Percentiles rank a stretch among this genome's conserved stretches.
Conservation (phyloP, 2,888 invertebrate species). For the Eremobia ochroleuca region DNA sequence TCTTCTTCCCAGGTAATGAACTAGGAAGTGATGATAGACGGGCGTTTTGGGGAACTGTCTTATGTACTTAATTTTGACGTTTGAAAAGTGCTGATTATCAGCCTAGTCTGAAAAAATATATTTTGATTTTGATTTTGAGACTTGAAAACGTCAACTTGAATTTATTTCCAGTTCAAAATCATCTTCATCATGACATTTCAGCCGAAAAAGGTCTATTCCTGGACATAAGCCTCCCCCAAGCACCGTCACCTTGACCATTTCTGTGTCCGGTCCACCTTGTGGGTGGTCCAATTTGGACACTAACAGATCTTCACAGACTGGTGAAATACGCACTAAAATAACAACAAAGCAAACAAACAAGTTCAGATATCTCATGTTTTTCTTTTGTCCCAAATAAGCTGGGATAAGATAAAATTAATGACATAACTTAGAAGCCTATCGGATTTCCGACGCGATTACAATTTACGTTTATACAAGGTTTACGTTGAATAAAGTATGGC, state of each 20-base stretch:
- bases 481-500: constrained; percentile 44
- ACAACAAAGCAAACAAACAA: constrained; percentile 11
- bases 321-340: neutral
- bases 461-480: constrained; percentile 37
- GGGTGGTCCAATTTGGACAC: too few relatives aligned
- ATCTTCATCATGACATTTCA: too few relatives aligned
- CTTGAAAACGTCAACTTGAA: neutral
- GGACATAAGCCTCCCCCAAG: too few relatives aligned
- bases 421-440: constrained; percentile 40
- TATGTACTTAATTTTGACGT: neutral
- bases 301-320: neutral
- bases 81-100: neutral
- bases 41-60: neutral
- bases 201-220: too few relatives aligned
- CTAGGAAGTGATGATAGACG: neutral
- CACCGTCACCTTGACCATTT: too few relatives aligned
- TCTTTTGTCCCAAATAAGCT: constrained; percentile 41
- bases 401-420: constrained; percentile 45
- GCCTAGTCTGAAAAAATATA: neutral
- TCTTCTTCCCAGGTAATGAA: neutral
- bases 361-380: constrained; percentile 25
- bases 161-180: neutral
- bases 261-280: too few relatives aligned
- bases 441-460: constrained; percentile 28
- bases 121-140: neutral